Conservation (phyloP, 1,140 invertebrate species). For the Drosophila parvula region DNA sequence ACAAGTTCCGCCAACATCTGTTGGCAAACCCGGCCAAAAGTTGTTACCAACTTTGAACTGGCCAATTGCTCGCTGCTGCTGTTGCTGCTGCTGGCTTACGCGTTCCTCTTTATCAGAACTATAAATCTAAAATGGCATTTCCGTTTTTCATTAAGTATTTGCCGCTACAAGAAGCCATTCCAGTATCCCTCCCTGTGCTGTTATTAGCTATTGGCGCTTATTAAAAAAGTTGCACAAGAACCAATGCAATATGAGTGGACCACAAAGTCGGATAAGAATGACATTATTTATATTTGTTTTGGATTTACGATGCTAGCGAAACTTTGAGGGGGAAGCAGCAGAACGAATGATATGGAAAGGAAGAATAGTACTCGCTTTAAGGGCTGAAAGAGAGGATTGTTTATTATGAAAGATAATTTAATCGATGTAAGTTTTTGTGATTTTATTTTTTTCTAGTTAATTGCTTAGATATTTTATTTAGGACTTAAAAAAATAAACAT, state of each 20-base stretch:
- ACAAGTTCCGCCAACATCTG: conserved; percentile 53
- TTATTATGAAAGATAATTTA: not conserved
- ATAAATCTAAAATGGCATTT: conserved; percentile 76
- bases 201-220: conserved; percentile 40
- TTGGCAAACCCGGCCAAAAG: conserved; percentile 42
- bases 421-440: no score
- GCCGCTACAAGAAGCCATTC: conserved; percentile 48
- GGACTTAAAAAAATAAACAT: no score
- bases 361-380: not conserved
- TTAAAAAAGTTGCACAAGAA: conserved; percentile 69
- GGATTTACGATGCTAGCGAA: conserved; percentile 51
- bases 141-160: conserved; percentile 80
- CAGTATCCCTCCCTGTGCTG: not conserved
- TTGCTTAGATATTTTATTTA: no score
- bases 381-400: not conserved
- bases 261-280: conserved; percentile 35
- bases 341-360: not conserved
- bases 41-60: conserved; percentile 47
- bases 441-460: no score
- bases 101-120: conserved; percentile 58
- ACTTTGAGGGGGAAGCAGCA: not conserved
- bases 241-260: conserved; percentile 38
- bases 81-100: conserved; percentile 12
- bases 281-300: conserved; percentile 71
- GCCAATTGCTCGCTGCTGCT: conserved; percentile 41